These are phyloP conservation scores for Diabrotica undecimpunctata DNA, from an alignment of 1,140 invertebrate species.

Conservation along the genomic window DNA sequence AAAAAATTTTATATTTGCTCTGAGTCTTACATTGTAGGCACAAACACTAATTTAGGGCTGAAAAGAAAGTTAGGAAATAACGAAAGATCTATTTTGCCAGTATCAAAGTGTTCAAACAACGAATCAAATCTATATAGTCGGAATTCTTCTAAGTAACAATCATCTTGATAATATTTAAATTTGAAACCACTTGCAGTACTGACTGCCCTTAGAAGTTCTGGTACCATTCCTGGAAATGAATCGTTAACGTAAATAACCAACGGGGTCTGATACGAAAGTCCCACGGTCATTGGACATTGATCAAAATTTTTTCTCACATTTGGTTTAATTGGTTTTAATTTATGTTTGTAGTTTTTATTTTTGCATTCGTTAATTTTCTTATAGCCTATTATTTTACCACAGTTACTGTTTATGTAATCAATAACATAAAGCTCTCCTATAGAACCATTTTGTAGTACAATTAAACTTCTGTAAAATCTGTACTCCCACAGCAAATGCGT, in stretches of 20 bases:
- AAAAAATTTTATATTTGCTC: too few relatives aligned
- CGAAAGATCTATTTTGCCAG: neutral
- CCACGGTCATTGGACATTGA: neutral
- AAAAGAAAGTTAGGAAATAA: neutral
- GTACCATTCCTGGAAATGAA: too few relatives aligned
- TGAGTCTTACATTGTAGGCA: too few relatives aligned
- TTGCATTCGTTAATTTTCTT: neutral
- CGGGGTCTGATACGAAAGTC: neutral
- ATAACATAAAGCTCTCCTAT: neutral
- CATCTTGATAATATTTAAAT: neutral
- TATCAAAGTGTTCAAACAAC: neutral
- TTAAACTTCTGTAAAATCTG: neutral
- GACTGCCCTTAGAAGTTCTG: too few relatives aligned
- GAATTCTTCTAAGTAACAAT: neutral
- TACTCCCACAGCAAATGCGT: neutral
- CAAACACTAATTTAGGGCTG: neutral
- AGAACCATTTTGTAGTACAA: neutral
- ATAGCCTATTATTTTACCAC: neutral
- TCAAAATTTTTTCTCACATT: neutral
- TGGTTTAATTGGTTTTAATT: neutral
- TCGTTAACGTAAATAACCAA: too few relatives aligned
- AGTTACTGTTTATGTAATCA: neutral
- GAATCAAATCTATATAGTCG: neutral
- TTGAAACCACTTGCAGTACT: too few relatives aligned
- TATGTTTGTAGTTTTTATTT: neutral